Evolutionary conservation across 2,797 vertebrate species (phyloP), one percentile per base, ranked within the genome.

Genomic region (Pangasius mekongensis): DNA sequence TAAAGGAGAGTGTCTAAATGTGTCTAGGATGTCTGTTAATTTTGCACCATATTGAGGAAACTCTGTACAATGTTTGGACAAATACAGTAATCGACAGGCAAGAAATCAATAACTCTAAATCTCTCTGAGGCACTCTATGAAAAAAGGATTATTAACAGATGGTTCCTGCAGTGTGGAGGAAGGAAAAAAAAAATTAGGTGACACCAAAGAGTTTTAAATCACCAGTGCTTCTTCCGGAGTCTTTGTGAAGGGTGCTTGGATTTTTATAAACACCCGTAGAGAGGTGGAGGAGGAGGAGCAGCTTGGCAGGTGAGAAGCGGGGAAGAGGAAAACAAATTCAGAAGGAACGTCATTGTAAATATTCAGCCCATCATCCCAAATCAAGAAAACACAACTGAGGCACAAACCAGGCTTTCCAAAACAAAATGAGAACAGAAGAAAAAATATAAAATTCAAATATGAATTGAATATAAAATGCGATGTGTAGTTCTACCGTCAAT

Each of bases 71-170:
- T 36, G 36, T 81, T 74, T 74, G 71, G 71, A 89, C 85, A 80
- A 49, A 86, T 82, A 80, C 54, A 39, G 60, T 49, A 85, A 80
- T 36, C 36, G 52, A 83, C 36, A 85, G 43, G 54, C 30, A 69
- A 85, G 76, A 47, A 78, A 85, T 85, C 56, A 85, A 78, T 49
- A 69, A 74, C 76, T 64, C 62, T 81, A 11, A 78, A 83, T 87
- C 60, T 90, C 84, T 89, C 82, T 43, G 87, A 92, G 91, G 90
- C 91, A 92, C 91, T 91, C 87, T 84, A 91, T 87, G 85, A 87
- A 86, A 73, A 49, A 85, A 76, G 43, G 43, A 85, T 77, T 85
- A 87, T 83, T 88, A 87, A 30, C 49, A 78, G 49, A 67, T 56
- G 67, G 22, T 62, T 81, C 56, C 80, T 82, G 80, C 56, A 62